phyloP scores from a whole-genome alignment of 2,797 vertebrate genomes.

The Staurois parvus region DNA sequence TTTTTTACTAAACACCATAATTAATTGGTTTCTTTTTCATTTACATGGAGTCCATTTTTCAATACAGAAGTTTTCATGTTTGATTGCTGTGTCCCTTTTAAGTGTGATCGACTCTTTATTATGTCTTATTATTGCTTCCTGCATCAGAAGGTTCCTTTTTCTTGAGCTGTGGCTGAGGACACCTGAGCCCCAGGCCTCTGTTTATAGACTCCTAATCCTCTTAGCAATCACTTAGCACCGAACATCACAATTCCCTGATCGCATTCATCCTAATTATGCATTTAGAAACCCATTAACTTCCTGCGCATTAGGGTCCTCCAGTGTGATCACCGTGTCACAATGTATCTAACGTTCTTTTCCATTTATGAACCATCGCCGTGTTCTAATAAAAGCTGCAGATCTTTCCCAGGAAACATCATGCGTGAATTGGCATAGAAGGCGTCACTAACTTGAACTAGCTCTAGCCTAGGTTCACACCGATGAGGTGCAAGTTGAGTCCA shows the following conservation, averaged over 20 bases:
- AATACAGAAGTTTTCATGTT: neutral
- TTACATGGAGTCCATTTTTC: neutral
- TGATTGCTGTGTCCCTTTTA: neutral
- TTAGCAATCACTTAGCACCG: conserved; percentile 35
- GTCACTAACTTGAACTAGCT: neutral
- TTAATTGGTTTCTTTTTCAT: too few species aligned
- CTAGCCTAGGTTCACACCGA: too few species aligned
- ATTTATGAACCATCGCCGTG: neutral
- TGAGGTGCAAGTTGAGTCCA: too few species aligned
- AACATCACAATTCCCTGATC: conserved; percentile 26
- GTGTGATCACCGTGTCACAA: conserved; percentile 19
- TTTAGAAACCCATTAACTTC: conserved; percentile 39
- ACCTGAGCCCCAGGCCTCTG: conserved; percentile 26
- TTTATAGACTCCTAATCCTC: conserved; percentile 42
- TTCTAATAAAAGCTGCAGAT: neutral
- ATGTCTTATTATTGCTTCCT: neutral
- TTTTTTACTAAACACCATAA: too few species aligned
- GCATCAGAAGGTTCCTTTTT: neutral
- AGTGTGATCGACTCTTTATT: neutral
- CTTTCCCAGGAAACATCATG: neutral
- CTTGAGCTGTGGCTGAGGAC: conserved; percentile 27
- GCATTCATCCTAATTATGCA: conserved; percentile 25
- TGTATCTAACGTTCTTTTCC: conserved; percentile 3
- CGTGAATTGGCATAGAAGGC: neutral
- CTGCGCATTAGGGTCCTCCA: conserved; percentile 27